Conservation (phyloP, 2,888 invertebrate species). For the Drosophila hamatofila region DNA sequence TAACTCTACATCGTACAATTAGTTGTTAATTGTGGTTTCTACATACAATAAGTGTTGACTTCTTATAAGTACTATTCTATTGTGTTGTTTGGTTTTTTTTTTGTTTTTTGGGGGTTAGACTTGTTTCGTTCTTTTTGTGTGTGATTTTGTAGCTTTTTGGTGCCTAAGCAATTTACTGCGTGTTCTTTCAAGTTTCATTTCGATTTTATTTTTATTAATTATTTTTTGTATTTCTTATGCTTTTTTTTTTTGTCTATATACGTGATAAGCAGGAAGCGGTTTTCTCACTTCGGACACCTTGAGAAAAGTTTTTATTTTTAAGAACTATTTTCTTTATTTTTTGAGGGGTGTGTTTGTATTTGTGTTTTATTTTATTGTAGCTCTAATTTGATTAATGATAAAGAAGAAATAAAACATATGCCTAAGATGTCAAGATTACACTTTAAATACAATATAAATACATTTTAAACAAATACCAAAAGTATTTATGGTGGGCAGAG, state of each 20-base stretch:
- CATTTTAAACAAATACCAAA: conserved; percentile 49
- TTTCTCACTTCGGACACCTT: conserved; percentile 22
- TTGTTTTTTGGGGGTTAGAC: conserved; percentile 53
- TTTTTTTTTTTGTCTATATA: conserved; percentile 26
- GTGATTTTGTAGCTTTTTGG: conserved; percentile 78
- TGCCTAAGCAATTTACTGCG: conserved; percentile 80
- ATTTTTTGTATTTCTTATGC: conserved; percentile 9
- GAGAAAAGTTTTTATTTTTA: conserved; percentile 9
- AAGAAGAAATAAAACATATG: conserved; percentile 17
- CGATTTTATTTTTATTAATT: conserved; percentile 28
- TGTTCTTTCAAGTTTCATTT: conserved; percentile 60
- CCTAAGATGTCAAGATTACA: conserved; percentile 19
- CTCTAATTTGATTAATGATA: conserved; percentile 16
- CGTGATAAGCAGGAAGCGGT: conserved; percentile 53
- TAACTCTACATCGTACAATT: conserved; percentile 47
- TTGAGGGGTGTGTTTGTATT: not conserved
- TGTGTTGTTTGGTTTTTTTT: conserved; percentile 58
- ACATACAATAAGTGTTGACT: conserved; percentile 35
- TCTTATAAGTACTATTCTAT: conserved; percentile 56
- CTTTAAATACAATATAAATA: conserved; percentile 34
- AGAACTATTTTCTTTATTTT: conserved; percentile 2
- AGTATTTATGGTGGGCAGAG: conserved; percentile 55
- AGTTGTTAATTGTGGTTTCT: conserved; percentile 41
- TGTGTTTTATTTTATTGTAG: conserved; percentile 17
- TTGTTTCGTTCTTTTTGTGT: conserved; percentile 57